Conservation (phyloP, 2,113 vertebrate genomes). For the Ceyx melanurus region DNA sequence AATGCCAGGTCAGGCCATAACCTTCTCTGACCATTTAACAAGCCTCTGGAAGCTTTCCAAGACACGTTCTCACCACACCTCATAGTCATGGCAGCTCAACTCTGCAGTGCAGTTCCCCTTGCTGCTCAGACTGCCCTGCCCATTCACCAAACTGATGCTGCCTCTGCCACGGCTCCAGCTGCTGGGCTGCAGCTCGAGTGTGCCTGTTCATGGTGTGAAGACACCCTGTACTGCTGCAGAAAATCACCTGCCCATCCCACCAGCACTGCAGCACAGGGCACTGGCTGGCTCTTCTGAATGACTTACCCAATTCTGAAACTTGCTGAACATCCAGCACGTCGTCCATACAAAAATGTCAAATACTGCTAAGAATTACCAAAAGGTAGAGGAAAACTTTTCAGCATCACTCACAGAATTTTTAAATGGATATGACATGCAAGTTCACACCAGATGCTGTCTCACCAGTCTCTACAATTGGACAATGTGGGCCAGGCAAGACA, state of each 20-base stretch:
- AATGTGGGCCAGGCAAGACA: background rate
- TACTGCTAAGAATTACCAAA: background rate
- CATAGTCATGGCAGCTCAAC: background rate
- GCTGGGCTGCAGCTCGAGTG: fast-evolving
- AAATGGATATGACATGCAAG: background rate
- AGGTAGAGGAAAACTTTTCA: background rate
- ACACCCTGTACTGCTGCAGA: fast-evolving
- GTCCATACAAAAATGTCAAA: background rate
- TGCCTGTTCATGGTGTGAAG: fast-evolving
- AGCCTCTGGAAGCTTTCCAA: background rate
- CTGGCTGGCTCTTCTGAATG: background rate
- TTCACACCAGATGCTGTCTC: background rate
- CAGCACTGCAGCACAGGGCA: background rate
- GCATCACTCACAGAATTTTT: background rate
- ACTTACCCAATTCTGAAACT: background rate
- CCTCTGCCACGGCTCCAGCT: fast-evolving
- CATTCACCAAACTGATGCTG: fast-evolving
- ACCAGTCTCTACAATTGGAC: background rate
- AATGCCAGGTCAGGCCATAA: background rate
- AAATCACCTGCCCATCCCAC: background rate
- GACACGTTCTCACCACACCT: fast-evolving
- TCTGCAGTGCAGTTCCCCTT: fast-evolving
- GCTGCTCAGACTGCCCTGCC: fast-evolving
- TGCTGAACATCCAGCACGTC: background rate
- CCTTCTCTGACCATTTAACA: background rate